These are phyloP conservation scores for Bombus superbus DNA, from an alignment of 1,140 invertebrate genomes.

Conservation along the genomic window DNA sequence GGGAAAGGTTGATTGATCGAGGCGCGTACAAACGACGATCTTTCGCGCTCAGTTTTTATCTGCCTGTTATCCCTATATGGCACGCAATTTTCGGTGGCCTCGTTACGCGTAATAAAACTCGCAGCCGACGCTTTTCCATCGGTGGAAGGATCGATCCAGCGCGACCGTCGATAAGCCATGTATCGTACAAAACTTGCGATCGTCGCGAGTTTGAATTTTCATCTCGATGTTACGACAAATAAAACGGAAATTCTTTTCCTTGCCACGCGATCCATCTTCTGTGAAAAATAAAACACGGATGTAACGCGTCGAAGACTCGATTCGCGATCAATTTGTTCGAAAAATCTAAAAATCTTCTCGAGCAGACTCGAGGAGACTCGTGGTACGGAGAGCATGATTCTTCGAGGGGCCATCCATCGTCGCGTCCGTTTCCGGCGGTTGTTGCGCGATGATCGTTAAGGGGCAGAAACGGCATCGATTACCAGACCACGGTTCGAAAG, in stretches of 20 bases:
- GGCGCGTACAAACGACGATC: conserved; percentile 26
- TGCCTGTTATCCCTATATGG: conserved; percentile 35
- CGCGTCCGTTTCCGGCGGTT: background rate
- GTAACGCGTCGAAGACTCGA: no score
- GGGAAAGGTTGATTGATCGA: conserved; percentile 42
- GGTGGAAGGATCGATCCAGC: no score
- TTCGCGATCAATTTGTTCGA: background rate
- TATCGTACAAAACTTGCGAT: no score
- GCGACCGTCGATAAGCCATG: no score
- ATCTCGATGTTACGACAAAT: no score
- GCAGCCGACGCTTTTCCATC: no score
- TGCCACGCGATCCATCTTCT: no score
- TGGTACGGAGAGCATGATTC: background rate
- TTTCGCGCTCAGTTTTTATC: conserved; percentile 50
- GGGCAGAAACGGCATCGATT: background rate
- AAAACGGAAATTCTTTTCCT: no score
- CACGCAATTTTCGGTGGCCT: background rate
- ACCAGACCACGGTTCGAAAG: background rate
- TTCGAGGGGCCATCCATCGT: background rate
- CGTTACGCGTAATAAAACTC: no score
- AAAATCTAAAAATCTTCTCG: background rate
- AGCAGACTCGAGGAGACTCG: background rate
- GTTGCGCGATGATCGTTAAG: background rate
- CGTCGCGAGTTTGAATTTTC: no score
- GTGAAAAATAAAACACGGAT: no score